Percentiles rank a stretch among this genome's conserved stretches.
These are phyloP conservation scores for Acinonyx jubatus DNA, from an alignment of 2,113 vertebrate species.

Conservation along the genomic window DNA sequence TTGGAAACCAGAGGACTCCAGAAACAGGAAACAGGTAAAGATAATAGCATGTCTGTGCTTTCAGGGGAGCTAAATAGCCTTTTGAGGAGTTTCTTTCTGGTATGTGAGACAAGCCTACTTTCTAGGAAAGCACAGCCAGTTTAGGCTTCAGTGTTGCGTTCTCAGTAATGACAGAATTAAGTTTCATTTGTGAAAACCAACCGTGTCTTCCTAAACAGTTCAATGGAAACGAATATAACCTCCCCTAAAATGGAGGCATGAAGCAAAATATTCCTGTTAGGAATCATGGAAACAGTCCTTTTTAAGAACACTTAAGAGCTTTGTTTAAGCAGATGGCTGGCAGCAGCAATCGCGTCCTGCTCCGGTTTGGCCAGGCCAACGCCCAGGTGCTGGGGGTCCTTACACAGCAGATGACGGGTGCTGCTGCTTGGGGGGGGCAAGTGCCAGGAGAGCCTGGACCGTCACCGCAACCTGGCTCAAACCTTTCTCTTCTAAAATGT, in stretches of 20 bases:
- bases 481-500: constrained; percentile 98
- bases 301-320: constrained; percentile 72
- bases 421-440: constrained; percentile 92
- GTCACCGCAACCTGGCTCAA: constrained; percentile 95
- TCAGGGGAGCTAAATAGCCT: not conserved
- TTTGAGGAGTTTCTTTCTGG: not conserved
- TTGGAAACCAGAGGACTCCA: not conserved
- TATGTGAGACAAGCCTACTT: not conserved
- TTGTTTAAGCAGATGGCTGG: constrained; percentile 76
- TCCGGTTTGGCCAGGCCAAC: constrained; percentile 77
- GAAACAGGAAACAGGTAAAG: constrained; percentile 1
- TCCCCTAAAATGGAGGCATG: constrained; percentile 89
- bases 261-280: constrained; percentile 85
- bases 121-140: not conserved
- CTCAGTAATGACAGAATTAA: constrained; percentile 10
- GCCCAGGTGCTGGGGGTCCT: constrained; percentile 73
- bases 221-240: constrained; percentile 76
- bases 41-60: not conserved
- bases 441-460: constrained; percentile 93
- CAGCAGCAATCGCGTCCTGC: constrained; percentile 78
- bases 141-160: not conserved
- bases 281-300: constrained; percentile 83
- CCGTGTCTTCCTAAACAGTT: constrained; percentile 49
- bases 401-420: constrained; percentile 84
- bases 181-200: constrained; percentile 73